These are phyloP conservation scores for Cryptoblepharus egeriae DNA, from an alignment of 2,797 vertebrate genomes.

Conservation along the genomic window DNA sequence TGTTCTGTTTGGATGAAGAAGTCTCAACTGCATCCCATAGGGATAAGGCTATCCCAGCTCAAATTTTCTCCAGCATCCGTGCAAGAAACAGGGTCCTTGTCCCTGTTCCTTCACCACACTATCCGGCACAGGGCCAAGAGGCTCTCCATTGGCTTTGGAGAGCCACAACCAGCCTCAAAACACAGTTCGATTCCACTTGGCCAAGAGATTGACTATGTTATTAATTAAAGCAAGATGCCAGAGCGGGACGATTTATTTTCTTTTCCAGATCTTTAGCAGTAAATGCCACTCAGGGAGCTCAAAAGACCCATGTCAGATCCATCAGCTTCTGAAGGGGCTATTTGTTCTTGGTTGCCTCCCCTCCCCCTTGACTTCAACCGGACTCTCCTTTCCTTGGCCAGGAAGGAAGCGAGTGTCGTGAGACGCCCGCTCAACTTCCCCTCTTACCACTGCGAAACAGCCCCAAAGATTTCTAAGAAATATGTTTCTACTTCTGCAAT, in stretches of 20 bases:
- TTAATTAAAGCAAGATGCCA: conserved; percentile 76
- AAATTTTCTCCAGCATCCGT: background rate
- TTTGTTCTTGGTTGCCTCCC: conserved; percentile 66
- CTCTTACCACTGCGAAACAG: conserved; percentile 43
- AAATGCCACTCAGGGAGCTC: conserved; percentile 67
- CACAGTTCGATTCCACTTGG: conserved; percentile 52
- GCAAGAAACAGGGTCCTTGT: background rate
- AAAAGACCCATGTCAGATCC: conserved; percentile 64
- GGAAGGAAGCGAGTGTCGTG: conserved; percentile 63
- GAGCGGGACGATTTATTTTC: conserved; percentile 77
- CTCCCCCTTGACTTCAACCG: conserved; percentile 45
- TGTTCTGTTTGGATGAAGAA: background rate
- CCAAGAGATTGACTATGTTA: conserved; percentile 64
- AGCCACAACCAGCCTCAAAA: conserved; percentile 50
- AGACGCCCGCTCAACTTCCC: conserved; percentile 39
- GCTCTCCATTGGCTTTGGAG: conserved; percentile 39
- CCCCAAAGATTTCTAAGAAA: conserved; percentile 69
- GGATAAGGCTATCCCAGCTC: background rate
- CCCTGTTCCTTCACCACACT: background rate
- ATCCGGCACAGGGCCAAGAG: conserved; percentile 10
- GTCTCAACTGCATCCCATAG: background rate
- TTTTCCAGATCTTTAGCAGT: conserved; percentile 72
- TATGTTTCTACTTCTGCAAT: conserved; percentile 58
- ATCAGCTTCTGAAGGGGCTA: conserved; percentile 69
- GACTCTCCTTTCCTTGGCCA: conserved; percentile 51